Conservation (phyloP, 2,113 vertebrate species). For the Trinectes maculatus region DNA sequence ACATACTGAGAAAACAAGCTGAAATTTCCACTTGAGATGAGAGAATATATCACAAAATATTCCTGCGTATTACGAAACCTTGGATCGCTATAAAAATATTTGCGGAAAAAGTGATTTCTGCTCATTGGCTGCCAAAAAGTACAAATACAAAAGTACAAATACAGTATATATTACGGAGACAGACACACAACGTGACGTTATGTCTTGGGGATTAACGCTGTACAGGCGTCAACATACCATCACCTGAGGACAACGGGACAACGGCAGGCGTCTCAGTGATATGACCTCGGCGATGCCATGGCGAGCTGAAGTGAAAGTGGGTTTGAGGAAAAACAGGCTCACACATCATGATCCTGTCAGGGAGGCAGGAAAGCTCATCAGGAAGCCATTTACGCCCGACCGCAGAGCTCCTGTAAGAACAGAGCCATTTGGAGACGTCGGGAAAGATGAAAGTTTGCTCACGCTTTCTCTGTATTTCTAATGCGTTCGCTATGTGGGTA, state of each 20-base stretch:
- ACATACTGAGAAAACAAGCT: background rate
- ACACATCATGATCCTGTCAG: background rate
- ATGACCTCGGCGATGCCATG: background rate
- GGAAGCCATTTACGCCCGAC: conserved; percentile 14
- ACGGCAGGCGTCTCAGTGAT: background rate
- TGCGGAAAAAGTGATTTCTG: background rate
- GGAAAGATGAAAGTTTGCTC: conserved; percentile 36
- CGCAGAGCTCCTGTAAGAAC: background rate
- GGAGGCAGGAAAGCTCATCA: conserved; percentile 10
- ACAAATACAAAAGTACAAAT: too few species aligned
- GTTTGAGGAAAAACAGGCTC: background rate
- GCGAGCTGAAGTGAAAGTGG: background rate
- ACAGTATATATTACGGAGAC: too few species aligned
- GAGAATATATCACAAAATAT: background rate
- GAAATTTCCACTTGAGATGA: background rate
- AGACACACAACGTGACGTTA: too few species aligned
- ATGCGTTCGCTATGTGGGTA: conserved; percentile 2
- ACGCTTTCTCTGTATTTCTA: background rate
- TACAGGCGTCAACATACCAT: too few species aligned
- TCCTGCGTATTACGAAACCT: background rate
- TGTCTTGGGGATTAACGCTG: too few species aligned
- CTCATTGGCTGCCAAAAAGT: background rate
- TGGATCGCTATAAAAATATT: background rate
- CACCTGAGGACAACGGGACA: background rate
- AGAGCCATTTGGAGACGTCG: conserved; percentile 2